phyloP scores from a whole-genome alignment of 2,797 vertebrate species.

The Anomalospiza imberbis region DNA sequence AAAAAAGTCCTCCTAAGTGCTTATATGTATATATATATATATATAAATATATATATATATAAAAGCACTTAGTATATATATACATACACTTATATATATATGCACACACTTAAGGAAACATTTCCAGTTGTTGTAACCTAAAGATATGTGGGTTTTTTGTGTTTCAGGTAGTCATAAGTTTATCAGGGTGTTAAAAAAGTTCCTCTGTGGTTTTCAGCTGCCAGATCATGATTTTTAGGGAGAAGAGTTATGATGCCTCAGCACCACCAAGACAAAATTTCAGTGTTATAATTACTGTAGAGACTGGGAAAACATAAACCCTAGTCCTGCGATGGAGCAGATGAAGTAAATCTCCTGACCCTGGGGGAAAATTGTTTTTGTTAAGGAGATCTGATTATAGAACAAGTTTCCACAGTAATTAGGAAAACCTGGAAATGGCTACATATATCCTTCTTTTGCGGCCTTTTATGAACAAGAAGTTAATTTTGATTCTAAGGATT shows the following conservation, averaged over 20 bases:
- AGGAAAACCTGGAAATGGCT: background rate
- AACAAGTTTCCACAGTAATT: background rate
- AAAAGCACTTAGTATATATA: no score
- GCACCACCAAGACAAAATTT: background rate
- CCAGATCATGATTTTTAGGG: background rate
- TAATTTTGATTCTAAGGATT: background rate
- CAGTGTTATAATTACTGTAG: background rate
- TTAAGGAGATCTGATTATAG: background rate
- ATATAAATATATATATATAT: background rate
- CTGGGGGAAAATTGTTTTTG: background rate
- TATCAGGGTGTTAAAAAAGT: background rate
- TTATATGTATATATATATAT: background rate
- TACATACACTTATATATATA: background rate
- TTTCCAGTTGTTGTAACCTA: background rate
- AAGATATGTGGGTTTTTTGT: background rate
- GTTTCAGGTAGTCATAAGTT: background rate
- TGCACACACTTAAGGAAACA: background rate
- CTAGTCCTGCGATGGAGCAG: background rate
- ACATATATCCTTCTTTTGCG: background rate
- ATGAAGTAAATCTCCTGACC: background rate
- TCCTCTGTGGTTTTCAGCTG: background rate
- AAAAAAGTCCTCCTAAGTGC: background rate
- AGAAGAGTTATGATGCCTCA: background rate
- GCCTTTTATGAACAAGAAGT: background rate
- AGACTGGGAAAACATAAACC: background rate